phyloP scores from a whole-genome alignment of 2,888 invertebrate species.

The Pachycephus smyrnensis region DNA sequence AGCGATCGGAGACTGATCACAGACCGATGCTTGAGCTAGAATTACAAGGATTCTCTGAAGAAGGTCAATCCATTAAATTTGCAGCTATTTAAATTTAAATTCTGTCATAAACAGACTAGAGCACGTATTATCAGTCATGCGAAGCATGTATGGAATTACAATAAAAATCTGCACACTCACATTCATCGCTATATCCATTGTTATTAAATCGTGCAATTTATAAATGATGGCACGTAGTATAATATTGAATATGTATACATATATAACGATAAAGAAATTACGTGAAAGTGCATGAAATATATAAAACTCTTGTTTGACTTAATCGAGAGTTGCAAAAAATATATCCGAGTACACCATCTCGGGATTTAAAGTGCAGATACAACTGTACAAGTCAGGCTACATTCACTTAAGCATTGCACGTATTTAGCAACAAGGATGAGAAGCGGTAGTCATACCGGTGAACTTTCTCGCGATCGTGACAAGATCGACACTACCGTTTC shows the following conservation, averaged over 20 bases:
- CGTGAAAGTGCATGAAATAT: background rate
- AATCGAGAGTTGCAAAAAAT: background rate
- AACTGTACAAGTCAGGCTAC: background rate
- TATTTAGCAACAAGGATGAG: slow-evolving; percentile 28
- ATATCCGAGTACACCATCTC: background rate
- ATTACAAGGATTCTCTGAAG: slow-evolving; percentile 26
- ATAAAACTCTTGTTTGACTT: background rate
- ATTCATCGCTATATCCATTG: background rate
- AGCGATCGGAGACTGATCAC: background rate
- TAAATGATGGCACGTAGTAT: background rate
- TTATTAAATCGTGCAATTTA: background rate
- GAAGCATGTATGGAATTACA: background rate
- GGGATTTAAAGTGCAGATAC: background rate
- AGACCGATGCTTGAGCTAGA: slow-evolving; percentile 23
- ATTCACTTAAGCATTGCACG: background rate
- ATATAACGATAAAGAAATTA: background rate
- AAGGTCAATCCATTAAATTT: background rate
- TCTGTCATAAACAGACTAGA: background rate
- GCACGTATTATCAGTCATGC: background rate
- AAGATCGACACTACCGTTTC: slow-evolving; percentile 31
- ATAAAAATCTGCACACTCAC: background rate
- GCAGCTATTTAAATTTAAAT: background rate
- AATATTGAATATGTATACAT: background rate
- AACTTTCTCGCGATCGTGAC: slow-evolving; percentile 46
- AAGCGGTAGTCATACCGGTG: slow-evolving; percentile 30